Base-by-base conservation (phyloP, 1,140 invertebrate species). In the Aleiodes sp. region DNA sequence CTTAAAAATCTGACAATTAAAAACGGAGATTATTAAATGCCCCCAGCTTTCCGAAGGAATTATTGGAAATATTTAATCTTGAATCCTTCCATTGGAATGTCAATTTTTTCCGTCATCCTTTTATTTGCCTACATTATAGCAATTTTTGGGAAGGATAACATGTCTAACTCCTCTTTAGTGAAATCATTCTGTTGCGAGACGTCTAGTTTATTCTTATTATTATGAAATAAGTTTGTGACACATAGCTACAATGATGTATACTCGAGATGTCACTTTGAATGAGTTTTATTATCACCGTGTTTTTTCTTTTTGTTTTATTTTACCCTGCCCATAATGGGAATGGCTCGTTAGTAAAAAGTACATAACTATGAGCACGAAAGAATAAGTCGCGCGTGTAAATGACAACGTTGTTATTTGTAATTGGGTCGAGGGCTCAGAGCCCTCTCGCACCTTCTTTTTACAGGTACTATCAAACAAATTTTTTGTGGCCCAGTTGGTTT, bases 351-450 rank as follows among this genome's bases (percentile, higher is more conserved):
- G 56, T 10, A 59, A 31, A 59, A 59, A 12, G 56, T 59, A 31
- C 46, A n/a, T 52, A 16, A 52, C 46, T 21, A 52, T 52, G 46
- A 52, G 29, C 56, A 59, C 29, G 56, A 59, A 59, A 59, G 26
- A 59, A 31, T 29, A 16, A 10, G 56, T 59, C 7, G 28, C 56
- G 28, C 56, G 56, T 59, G 24, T 59, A 59, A 59, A 59, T 59
- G 56, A 59, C 24, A 59, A 12, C 46, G 46, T 52, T 52, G 46
- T 52, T 52, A 19, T 52, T 52, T 52, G 46, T 52, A 52, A 52
- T 52, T 52, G 21, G 46, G 46, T 52, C 46, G 46, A 52, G 46
- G 46, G 46, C 46, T 24, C 12, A 21, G 8, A 52, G 46, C 19
- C 19, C 46, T 4, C 19, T n/a, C n/a, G n/a, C n/a, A n/a, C n/a